These are phyloP conservation scores for Carposina sasakii DNA, from an alignment of 1,140 invertebrate genomes.

Conservation along the genomic window DNA sequence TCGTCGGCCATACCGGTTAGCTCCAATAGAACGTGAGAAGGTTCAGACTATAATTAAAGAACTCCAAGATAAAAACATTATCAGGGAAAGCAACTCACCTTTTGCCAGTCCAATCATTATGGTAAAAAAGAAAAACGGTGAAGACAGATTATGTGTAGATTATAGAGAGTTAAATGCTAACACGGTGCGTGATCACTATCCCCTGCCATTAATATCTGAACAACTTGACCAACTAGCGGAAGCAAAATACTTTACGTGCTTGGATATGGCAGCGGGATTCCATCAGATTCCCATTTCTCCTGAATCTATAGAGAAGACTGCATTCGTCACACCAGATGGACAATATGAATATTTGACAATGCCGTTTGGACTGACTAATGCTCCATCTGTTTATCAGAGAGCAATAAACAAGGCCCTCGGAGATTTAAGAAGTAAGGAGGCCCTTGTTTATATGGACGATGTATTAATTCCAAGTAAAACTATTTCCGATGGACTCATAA, in stretches of 20 bases:
- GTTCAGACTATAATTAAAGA: conserved; percentile 8
- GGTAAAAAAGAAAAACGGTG: conserved; percentile 20
- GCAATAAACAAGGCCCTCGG: conserved; percentile 28
- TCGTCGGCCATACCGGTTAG: neutral
- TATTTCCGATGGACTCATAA: neutral
- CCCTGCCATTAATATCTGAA: conserved; percentile 68
- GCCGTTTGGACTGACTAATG: conserved; percentile 20
- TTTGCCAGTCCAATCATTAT: conserved; percentile 24
- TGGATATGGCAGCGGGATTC: conserved; percentile 33
- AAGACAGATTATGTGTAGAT: conserved; percentile 32
- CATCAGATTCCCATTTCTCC: conserved; percentile 24
- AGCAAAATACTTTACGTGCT: conserved; percentile 22
- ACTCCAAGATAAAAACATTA: neutral
- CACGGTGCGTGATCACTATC: conserved; percentile 13
- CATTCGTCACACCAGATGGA: conserved; percentile 33
- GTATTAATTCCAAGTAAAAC: conserved; percentile 50
- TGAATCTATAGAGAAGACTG: conserved; percentile 27
- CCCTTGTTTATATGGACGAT: conserved; percentile 30
- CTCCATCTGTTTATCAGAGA: conserved; percentile 24
- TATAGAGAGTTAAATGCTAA: conserved; percentile 37
- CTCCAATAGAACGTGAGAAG: neutral
- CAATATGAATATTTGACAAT: conserved; percentile 31
- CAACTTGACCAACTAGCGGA: conserved; percentile 25
- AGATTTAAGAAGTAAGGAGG: conserved; percentile 21
- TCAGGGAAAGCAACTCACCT: conserved; percentile 16